Evolutionary conservation across 1,140 invertebrate species (phyloP).

Genomic region (Ctenoplectra terminalis): DNA sequence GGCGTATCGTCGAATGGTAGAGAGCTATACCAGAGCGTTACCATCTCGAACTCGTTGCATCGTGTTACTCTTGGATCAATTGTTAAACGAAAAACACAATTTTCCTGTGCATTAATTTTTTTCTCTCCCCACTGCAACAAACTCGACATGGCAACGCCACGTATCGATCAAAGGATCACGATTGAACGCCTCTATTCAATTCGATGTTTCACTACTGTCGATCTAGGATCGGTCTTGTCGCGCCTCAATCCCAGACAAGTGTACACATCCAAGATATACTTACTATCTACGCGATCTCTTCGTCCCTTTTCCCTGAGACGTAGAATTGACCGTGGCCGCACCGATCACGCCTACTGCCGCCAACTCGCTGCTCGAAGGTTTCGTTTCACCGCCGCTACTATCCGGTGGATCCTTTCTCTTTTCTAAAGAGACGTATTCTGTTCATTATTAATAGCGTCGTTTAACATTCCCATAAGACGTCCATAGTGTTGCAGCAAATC

Average conservation of each 20-base stretch:
- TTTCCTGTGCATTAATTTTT: too few relatives aligned
- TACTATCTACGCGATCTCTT: conserved; percentile 91
- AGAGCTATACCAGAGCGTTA: not conserved
- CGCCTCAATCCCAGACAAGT: not conserved
- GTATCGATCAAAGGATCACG: not conserved
- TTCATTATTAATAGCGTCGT: conserved; percentile 73
- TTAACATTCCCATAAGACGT: not conserved
- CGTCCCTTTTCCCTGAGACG: conserved; percentile 84
- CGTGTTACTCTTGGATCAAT: too few relatives aligned
- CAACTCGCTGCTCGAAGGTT: conserved; percentile 87
- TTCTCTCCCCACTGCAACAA: not conserved
- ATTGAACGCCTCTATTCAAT: not conserved
- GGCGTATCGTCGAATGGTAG: not conserved
- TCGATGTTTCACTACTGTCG: conserved; percentile 39
- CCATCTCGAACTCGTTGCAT: conserved; percentile 18
- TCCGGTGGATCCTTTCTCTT: conserved; percentile 94
- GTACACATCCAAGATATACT: conserved; percentile 80
- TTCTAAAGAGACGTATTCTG: conserved; percentile 86
- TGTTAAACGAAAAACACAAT: too few relatives aligned
- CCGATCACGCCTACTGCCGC: conserved; percentile 81
- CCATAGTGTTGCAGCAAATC: not conserved
- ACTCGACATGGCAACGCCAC: not conserved
- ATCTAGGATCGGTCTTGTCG: not conserved
- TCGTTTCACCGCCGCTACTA: conserved; percentile 86
- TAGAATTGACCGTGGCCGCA: conserved; percentile 84